These are phyloP conservation scores for Margaritifera margaritifera DNA, from an alignment of 2,888 invertebrate genomes.

Conservation along the genomic window DNA sequence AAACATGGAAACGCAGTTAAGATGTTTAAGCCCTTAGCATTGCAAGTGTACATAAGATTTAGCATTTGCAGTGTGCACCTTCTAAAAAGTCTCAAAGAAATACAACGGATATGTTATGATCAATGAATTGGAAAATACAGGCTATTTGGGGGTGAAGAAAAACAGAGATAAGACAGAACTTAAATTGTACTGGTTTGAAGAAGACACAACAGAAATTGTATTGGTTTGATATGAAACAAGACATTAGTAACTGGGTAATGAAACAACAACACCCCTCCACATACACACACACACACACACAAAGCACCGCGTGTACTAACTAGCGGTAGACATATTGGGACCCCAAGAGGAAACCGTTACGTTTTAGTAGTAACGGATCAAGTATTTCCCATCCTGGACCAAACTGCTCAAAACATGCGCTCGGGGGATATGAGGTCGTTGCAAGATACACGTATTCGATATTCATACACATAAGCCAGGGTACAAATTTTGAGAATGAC, in stretches of 20 bases:
- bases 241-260: slow-evolving; percentile 7
- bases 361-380: slow-evolving; percentile 5
- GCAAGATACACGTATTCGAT: slow-evolving; percentile 19
- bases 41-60: not conserved
- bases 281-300: slow-evolving; percentile 11
- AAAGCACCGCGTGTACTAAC: slow-evolving; percentile 17
- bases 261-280: slow-evolving; percentile 8
- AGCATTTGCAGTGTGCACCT: not conserved
- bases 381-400: slow-evolving; percentile 16
- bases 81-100: not conserved
- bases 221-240: slow-evolving; percentile 17
- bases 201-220: slow-evolving; percentile 16
- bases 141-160: too few species aligned
- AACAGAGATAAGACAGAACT: too few species aligned
- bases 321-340: slow-evolving; percentile 1
- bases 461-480: slow-evolving; percentile 19
- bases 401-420: slow-evolving; percentile 27
- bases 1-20: slow-evolving; percentile 2
- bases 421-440: slow-evolving; percentile 14
- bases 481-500: slow-evolving; percentile 14
- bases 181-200: slow-evolving; percentile 5
- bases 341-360: slow-evolving; percentile 5
- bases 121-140: not conserved
- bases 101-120: not conserved
- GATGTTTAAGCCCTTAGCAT: slow-evolving; percentile 1